phyloP scores from a whole-genome alignment of 2,888 invertebrate genomes.

The Gortyna flavago region DNA sequence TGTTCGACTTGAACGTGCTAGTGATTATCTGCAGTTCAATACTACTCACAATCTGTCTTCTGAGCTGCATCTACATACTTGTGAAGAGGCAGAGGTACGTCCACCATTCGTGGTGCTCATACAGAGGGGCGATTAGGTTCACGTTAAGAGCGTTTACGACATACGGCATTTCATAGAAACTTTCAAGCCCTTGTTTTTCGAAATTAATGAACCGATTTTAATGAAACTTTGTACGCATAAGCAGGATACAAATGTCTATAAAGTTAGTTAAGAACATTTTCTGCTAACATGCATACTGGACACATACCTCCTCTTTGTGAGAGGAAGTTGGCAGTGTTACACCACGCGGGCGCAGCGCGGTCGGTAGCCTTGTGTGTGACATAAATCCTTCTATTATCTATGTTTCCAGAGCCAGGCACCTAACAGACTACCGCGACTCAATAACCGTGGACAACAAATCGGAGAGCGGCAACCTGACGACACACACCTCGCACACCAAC shows the following conservation, averaged over 20 bases:
- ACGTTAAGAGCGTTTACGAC: no score
- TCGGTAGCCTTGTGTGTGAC: no score
- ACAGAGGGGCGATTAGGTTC: no score
- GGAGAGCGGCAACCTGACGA: slow-evolving; percentile 84
- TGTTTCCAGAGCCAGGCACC: slow-evolving; percentile 76
- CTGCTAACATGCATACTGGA: no score
- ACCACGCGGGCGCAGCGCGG: neutral
- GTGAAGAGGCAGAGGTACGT: slow-evolving; percentile 82
- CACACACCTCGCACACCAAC: slow-evolving; percentile 85
- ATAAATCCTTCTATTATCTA: neutral
- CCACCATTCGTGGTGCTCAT: neutral
- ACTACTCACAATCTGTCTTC: slow-evolving; percentile 82
- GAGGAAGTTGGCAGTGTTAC: neutral
- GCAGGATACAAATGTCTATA: no score
- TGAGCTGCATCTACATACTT: slow-evolving; percentile 85
- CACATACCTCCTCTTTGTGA: neutral
- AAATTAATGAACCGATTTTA: no score
- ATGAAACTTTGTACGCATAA: no score
- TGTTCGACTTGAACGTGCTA: slow-evolving; percentile 85
- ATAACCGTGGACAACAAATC: slow-evolving; percentile 86
- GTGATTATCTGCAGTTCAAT: slow-evolving; percentile 87
- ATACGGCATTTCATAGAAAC: no score
- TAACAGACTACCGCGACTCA: slow-evolving; percentile 85
- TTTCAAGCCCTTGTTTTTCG: no score
- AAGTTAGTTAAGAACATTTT: no score